Conservation (phyloP, 2,797 vertebrate genomes). For the Orestias chungarensis region DNA sequence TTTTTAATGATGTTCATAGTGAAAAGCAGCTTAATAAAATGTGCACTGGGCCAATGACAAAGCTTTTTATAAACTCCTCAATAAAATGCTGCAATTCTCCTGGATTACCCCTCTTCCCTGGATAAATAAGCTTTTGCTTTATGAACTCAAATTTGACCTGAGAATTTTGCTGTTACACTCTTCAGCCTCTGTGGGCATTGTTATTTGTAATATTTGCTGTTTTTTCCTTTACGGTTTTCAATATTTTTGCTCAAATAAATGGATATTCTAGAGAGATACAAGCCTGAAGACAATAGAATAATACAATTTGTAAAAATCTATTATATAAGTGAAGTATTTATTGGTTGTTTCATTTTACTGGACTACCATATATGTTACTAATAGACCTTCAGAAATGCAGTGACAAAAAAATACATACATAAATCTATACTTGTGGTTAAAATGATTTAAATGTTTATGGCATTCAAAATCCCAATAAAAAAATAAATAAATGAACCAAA, state of each 20-base stretch:
- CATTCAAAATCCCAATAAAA: neutral
- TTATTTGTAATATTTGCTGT: neutral
- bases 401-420: neutral
- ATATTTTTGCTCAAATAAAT: neutral
- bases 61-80: neutral
- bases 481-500: slow-evolving; percentile 8
- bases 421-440: neutral
- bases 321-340: neutral
- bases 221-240: neutral
- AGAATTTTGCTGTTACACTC: neutral
- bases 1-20: neutral
- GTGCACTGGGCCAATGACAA: neutral
- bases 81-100: neutral
- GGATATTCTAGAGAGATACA: neutral
- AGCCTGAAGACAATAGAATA: neutral
- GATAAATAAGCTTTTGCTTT: neutral
- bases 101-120: neutral
- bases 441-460: slow-evolving; percentile 6
- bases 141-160: neutral
- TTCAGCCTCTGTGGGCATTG: neutral
- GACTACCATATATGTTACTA: neutral
- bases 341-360: neutral
- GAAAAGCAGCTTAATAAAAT: neutral
- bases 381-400: neutral
- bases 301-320: neutral